Percentiles rank a stretch among this genome's conserved stretches.
These are phyloP conservation scores for Rhipidura dahli DNA, from an alignment of 2,113 vertebrate genomes.

Conservation along the genomic window DNA sequence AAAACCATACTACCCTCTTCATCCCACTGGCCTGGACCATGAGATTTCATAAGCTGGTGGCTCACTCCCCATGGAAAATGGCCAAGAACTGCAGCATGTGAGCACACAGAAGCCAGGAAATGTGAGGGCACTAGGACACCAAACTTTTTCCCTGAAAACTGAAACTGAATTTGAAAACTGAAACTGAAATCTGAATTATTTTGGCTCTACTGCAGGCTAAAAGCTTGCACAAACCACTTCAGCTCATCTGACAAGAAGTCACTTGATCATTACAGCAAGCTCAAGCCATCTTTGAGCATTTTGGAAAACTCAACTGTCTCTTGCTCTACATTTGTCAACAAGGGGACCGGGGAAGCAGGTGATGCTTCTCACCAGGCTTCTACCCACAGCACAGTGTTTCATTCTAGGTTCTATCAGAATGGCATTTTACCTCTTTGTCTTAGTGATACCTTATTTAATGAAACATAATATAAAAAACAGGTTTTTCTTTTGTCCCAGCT, in stretches of 20 bases:
- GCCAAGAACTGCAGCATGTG: neutral
- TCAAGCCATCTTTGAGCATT: neutral
- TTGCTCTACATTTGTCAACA: neutral
- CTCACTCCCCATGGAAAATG: neutral
- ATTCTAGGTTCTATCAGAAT: neutral
- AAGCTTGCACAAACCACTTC: neutral
- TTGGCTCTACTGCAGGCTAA: neutral
- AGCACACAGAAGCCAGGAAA: neutral
- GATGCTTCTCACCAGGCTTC: neutral
- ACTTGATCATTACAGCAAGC: accelerated
- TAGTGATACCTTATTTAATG: neutral
- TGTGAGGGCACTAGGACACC: accelerated
- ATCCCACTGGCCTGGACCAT: neutral
- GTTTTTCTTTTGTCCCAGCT: neutral
- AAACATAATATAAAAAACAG: neutral
- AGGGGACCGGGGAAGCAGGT: neutral
- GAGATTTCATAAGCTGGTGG: neutral
- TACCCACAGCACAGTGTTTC: accelerated
- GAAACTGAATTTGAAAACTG: neutral
- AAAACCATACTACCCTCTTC: accelerated
- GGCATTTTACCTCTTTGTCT: neutral
- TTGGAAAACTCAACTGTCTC: neutral
- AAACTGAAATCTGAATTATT: neutral
- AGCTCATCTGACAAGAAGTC: neutral
- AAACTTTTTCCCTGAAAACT: neutral